A percentile compares a stretch with the other conserved stretches of the same genome.
Conservation (phyloP, 2,113 vertebrate species). For the Nibea coibor region DNA sequence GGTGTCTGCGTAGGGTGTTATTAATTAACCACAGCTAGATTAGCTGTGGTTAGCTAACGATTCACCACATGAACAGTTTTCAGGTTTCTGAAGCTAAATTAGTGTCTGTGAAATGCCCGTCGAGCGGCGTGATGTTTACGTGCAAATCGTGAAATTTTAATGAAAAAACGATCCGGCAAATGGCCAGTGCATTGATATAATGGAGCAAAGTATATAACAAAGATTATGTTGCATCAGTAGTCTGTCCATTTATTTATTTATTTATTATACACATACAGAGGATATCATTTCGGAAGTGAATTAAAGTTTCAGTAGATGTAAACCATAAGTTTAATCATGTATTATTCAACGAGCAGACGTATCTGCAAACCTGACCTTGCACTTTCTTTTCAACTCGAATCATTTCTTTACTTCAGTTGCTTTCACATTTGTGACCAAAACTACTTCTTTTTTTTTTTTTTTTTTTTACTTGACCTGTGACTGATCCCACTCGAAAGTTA, state of each 20-base stretch:
- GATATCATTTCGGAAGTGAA: not conserved
- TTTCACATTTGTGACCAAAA: constrained; percentile 17
- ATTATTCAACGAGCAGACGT: not conserved
- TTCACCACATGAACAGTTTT: constrained; percentile 10
- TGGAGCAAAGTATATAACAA: not conserved
- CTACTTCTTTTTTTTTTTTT: not conserved
- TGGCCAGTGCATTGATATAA: not conserved
- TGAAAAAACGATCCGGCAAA: not conserved
- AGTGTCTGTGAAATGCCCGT: not conserved
- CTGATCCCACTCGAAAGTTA: not conserved
- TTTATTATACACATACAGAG: not conserved
- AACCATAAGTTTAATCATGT: not conserved
- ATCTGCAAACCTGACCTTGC: not conserved
- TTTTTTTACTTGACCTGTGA: not conserved
- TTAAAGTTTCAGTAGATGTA: not conserved
- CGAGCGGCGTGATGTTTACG: not conserved
- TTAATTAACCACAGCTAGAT: constrained; percentile 27
- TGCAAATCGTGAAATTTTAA: not conserved
- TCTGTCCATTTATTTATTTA: not conserved
- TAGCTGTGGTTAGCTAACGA: constrained; percentile 11
- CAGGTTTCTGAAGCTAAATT: not conserved
- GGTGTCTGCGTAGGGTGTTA: not conserved
- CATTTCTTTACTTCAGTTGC: not conserved
- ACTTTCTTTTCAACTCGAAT: not conserved
- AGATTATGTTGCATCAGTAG: not conserved